Conservation (phyloP, 2,888 invertebrate species). For the Trachelus stipa region DNA sequence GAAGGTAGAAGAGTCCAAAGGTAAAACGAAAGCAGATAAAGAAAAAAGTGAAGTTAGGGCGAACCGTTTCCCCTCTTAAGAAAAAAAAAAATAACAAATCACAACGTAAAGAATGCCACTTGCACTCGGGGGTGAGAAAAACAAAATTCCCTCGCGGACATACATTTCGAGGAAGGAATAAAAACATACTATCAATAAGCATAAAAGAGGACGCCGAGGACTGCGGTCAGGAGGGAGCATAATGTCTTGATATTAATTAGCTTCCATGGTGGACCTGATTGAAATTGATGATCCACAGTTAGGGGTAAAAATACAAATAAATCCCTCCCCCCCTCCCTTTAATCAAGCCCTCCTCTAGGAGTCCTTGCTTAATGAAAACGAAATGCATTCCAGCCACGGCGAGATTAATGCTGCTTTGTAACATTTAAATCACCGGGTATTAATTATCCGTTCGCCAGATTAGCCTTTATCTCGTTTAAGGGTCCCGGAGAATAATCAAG, state of each 20-base stretch:
- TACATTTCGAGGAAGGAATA: background rate
- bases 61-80: background rate
- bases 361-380: slow-evolving; percentile 5
- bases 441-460: slow-evolving; percentile 8
- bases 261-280: slow-evolving; percentile 7
- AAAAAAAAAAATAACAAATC: background rate
- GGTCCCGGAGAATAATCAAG: background rate
- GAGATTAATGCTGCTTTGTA: slow-evolving; percentile 10
- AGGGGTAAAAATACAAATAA: slow-evolving; percentile 9
- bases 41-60: background rate
- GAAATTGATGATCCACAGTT: slow-evolving; percentile 8
- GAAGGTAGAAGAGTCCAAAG: background rate
- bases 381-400: slow-evolving; percentile 6
- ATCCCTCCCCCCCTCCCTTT: background rate
- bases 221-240: background rate
- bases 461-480: slow-evolving; percentile 8
- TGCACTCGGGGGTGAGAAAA: slow-evolving; percentile 5
- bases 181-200: background rate
- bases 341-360: slow-evolving; percentile 1
- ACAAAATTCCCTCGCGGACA: background rate
- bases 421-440: slow-evolving; percentile 10
- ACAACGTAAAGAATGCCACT: background rate
- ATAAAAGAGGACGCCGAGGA: background rate
- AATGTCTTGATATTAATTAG: slow-evolving; percentile 4
- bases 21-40: slow-evolving; percentile 1